Evolutionary conservation across 2,888 invertebrate species (phyloP), one percentile per base, ranked within the genome.

Genomic region (Gerris lacustris): DNA sequence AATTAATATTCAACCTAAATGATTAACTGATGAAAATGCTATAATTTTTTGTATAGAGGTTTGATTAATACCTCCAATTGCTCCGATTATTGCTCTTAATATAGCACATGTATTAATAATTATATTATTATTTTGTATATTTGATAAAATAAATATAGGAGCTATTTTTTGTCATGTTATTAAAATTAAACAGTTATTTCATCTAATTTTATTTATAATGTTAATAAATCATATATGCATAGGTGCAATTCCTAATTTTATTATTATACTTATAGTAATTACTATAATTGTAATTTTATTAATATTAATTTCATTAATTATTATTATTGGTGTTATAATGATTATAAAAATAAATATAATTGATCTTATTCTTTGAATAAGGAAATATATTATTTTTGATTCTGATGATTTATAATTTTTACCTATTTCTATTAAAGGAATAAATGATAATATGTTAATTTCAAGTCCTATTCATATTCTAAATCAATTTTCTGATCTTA

Each of bases 121-220:
- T 47, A 76, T 67, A 76, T 80, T 79, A 76, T 79, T 79, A 78
- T 81, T 80, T 77, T 80, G 78, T 78, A 81, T 80, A 79, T 83
- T 84, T 68, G 82, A 83, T 66, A 85, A 76, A 77, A 86, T 75
- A 79, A 85, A 82, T 81, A 86, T 80, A 4, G 86, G 86, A 62
- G 84, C 82, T 81, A 86, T 83, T 85, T 87, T 87, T 86, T 87
- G 86, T 82, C 85, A 86, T 0, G 84, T 84, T 81, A 85, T 81
- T 81, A 86, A 78, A 77, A 86, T 80, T 77, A 85, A 79, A 73
- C 80, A 79, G n/a, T n/a, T n/a, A 80, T 84, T 86, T 74, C 82
- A 78, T 85, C 86, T 81, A 86, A 76, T 81, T 84, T 84, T 76
- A 84, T 82, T 78, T 81, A 80, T 83, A 83, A 0, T 84, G 84